Conservation (phyloP, 2,113 vertebrate genomes). For the Eurystomus gularis region DNA sequence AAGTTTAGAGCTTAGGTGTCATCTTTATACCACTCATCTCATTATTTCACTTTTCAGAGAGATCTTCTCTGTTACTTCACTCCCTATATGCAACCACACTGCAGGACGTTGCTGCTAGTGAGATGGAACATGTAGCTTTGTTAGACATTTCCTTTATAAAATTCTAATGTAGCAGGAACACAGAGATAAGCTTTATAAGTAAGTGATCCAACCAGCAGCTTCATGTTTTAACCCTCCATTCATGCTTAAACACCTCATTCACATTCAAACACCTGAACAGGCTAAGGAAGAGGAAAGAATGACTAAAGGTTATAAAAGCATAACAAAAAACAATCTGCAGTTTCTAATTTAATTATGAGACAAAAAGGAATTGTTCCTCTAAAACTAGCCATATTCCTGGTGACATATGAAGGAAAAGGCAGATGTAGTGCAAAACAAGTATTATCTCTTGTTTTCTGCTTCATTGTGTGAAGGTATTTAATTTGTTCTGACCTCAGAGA, state of each 20-base stretch:
- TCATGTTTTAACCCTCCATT: background rate
- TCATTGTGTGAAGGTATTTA: background rate
- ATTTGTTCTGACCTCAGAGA: background rate
- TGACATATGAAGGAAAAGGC: background rate
- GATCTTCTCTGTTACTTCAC: background rate
- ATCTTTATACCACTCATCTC: background rate
- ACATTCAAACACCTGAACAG: background rate
- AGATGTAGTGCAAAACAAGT: background rate
- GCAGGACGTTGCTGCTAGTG: background rate
- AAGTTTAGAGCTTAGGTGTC: background rate
- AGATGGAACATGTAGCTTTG: background rate
- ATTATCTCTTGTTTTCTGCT: background rate
- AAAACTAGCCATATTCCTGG: background rate
- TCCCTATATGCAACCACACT: background rate
- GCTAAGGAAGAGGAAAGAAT: background rate
- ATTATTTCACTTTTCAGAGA: background rate
- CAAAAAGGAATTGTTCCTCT: background rate
- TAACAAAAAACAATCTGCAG: background rate
- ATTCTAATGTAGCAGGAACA: background rate
- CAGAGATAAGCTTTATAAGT: background rate
- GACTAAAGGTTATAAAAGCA: background rate
- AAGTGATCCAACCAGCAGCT: background rate
- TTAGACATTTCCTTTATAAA: background rate
- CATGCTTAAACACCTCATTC: background rate
- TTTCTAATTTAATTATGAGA: background rate